Base-by-base conservation (phyloP, 2,113 vertebrate species). In the Sinocyclocheilus anshuiensis region DNA sequence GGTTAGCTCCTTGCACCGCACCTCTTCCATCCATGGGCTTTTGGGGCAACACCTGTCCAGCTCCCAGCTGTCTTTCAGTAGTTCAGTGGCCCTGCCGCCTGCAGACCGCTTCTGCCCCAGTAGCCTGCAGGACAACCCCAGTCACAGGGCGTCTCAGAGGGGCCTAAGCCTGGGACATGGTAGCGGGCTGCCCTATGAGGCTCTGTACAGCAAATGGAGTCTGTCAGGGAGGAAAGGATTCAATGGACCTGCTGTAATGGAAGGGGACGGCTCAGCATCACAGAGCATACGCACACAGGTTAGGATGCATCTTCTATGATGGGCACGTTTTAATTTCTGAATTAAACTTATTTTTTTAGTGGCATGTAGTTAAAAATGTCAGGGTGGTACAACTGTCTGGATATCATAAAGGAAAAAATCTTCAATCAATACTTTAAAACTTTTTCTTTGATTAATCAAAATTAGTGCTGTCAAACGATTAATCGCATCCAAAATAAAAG, bases 161-260 rank as follows among this genome's bases (percentile, higher is more conserved):
- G 87, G 94, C 86, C 86, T 94, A 39, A 83, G 91, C 29, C 75
- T 92, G 24, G 89, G 92, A 53, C 84, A 87, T n/a, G 90, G 89
- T 71, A 88, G 94, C 26, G 92, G 91, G 53, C 94, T 96, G 16
- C 92, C 92, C 92, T 95, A 95, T 4, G 97, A 97, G 83, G 95
- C 95, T 42, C 94, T 95, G 82, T 96, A 95, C 72, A 95, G 96
- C 83, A 97, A 97, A 87, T 97, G 96, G 96, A 96, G 94, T 90
- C 94, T 97, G 74, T 95, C 95, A 3, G 92, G 94, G 84, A 95
- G 95, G 84, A 97, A 96, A 90, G 97, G 96, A 90, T 94, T 96
- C 45, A 95, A 93, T 2, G 96, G 96, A 79, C 91, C 92, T 8
- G 91, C 92, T 11, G 87, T 93, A 36, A 71, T 76, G 0, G 96